Percentiles rank a stretch among this genome's conserved stretches.
Conservation (phyloP, 2,113 vertebrate species). For the Petaurus breviceps region DNA sequence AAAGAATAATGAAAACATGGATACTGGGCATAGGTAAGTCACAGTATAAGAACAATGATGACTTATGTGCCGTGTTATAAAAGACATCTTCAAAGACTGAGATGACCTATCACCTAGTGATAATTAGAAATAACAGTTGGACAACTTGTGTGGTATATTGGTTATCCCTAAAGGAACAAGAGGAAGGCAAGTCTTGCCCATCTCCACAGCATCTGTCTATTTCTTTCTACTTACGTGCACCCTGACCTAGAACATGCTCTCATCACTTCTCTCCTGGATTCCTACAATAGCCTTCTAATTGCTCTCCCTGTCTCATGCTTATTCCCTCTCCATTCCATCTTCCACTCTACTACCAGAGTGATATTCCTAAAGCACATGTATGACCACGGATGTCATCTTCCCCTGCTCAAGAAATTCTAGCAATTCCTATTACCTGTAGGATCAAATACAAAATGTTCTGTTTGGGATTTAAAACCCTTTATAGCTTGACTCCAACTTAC, state of each 20-base stretch:
- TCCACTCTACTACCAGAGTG: background rate
- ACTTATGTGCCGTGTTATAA: background rate
- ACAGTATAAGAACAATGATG: background rate
- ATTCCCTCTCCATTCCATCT: background rate
- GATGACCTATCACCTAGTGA: background rate
- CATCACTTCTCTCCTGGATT: background rate
- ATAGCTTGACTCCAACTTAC: background rate
- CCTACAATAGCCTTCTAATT: background rate
- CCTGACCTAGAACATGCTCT: background rate
- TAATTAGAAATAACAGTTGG: background rate
- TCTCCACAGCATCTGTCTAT: background rate
- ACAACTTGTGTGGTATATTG: background rate
- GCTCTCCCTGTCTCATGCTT: background rate
- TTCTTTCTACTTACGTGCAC: background rate
- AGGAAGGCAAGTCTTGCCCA: background rate
- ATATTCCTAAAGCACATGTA: background rate
- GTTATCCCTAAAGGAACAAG: background rate
- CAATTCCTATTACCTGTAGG: background rate
- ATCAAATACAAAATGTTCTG: background rate
- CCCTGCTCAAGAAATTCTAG: background rate
- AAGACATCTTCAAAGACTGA: background rate
- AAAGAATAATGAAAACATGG: background rate
- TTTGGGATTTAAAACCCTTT: background rate
- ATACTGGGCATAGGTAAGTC: background rate
- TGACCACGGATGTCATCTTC: background rate